phyloP scores from a whole-genome alignment of 2,888 invertebrate genomes.

The Sylvicola fuscatus region DNA sequence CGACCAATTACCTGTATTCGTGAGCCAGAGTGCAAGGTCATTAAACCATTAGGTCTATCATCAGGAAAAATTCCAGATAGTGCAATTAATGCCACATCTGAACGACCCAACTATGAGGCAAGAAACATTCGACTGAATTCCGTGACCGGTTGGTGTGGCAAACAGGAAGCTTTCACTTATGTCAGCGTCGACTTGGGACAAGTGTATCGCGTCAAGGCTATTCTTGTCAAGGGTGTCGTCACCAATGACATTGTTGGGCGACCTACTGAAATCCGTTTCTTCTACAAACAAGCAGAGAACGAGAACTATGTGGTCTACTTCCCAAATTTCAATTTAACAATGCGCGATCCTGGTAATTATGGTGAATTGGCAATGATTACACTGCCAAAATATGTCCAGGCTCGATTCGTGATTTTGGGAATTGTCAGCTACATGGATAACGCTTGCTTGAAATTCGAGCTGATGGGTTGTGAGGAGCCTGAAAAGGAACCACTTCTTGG shows the following conservation, averaged over 20 bases:
- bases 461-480: constrained; percentile 90
- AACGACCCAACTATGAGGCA: constrained; percentile 81
- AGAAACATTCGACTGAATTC: constrained; percentile 75
- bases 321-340: constrained; percentile 87
- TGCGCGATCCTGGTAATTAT: constrained; percentile 91
- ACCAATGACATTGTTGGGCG: constrained; percentile 89
- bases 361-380: constrained; percentile 94
- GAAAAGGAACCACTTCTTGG: constrained; percentile 64
- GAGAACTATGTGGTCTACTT: constrained; percentile 95
- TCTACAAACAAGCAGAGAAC: constrained; percentile 84
- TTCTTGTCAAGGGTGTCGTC: constrained; percentile 82
- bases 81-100: constrained; percentile 88
- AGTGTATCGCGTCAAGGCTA: constrained; percentile 81
- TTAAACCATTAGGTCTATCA: constrained; percentile 74
- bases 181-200: constrained; percentile 88
- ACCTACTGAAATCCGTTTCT: constrained; percentile 90
- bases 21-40: constrained; percentile 85
- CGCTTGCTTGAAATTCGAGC: constrained; percentile 85
- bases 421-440: constrained; percentile 95
- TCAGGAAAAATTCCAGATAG: constrained; percentile 87
- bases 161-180: constrained; percentile 89
- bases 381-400: constrained; percentile 80
- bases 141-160: constrained; percentile 93
- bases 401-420: constrained; percentile 81
- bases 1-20: constrained; percentile 76